Conservation (phyloP, 2,113 vertebrate species). For the Vireo altiloquus region DNA sequence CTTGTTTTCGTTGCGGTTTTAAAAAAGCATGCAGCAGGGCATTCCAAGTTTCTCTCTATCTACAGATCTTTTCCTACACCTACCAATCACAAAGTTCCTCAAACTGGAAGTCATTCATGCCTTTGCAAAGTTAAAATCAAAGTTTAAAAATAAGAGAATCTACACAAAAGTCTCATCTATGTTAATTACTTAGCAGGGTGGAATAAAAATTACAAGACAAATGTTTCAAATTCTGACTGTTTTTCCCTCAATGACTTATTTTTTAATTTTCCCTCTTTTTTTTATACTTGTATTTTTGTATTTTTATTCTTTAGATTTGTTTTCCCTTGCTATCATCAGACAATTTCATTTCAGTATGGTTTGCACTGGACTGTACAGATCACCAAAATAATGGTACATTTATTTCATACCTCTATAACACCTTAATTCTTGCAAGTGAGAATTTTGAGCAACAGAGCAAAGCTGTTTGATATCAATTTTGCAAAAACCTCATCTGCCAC, state of each 20-base stretch:
- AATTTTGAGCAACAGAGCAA: slow-evolving; percentile 70
- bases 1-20: background rate
- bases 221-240: background rate
- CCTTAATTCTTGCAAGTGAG: slow-evolving; percentile 60
- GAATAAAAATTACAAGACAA: slow-evolving; percentile 27
- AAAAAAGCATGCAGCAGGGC: background rate
- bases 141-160: slow-evolving; percentile 43
- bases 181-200: slow-evolving; percentile 31
- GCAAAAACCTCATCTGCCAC: slow-evolving; percentile 64
- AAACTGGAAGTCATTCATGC: background rate
- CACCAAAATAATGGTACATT: slow-evolving; percentile 57
- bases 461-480: slow-evolving; percentile 73
- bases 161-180: background rate
- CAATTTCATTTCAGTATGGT: slow-evolving; percentile 44
- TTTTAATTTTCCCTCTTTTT: background rate
- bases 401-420: slow-evolving; percentile 40
- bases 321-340: slow-evolving; percentile 16
- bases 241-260: background rate
- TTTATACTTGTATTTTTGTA: background rate
- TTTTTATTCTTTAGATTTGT: background rate
- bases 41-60: slow-evolving; percentile 20
- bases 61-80: background rate
- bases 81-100: background rate
- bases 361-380: slow-evolving; percentile 46
- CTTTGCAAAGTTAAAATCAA: slow-evolving; percentile 20